phyloP scores from a whole-genome alignment of 2,888 invertebrate species.

The Cosmia pyralina region DNA sequence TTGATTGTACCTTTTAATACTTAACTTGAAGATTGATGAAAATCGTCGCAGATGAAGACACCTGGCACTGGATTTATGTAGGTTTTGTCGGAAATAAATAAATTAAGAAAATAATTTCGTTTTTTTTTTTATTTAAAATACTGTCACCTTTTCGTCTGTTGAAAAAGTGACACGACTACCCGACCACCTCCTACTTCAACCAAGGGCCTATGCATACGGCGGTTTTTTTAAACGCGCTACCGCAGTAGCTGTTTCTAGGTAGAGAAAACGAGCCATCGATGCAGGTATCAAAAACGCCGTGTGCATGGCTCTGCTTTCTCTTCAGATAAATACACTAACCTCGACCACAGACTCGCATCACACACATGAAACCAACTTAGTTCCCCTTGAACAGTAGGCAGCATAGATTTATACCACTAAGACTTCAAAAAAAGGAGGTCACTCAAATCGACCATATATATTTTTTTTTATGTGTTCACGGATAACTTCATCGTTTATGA shows the following conservation, averaged over 20 bases:
- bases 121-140: conserved; percentile 15
- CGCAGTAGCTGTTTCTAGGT: too few relatives aligned
- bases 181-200: too few relatives aligned
- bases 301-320: not conserved
- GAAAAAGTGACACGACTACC: not conserved
- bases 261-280: not conserved
- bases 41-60: conserved; percentile 67
- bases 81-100: conserved; percentile 77
- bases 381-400: too few relatives aligned
- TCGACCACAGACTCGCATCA: too few relatives aligned
- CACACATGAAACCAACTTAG: too few relatives aligned
- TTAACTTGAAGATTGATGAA: conserved; percentile 56
- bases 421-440: too few relatives aligned
- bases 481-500: too few relatives aligned
- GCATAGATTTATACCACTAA: too few relatives aligned
- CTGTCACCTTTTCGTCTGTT: not conserved
- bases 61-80: conserved; percentile 73
- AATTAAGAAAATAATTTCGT: conserved; percentile 65
- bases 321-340: not conserved
- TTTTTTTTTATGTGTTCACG: too few relatives aligned
- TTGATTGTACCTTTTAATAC: conserved; percentile 38
- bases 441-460: too few relatives aligned
- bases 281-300: not conserved
- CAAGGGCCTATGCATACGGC: not conserved
- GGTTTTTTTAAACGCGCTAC: not conserved